A percentile compares a stretch with the other conserved stretches of the same genome.
phyloP scores from a whole-genome alignment of 1,140 invertebrate genomes.

The Belonocnema kinseyi region DNA sequence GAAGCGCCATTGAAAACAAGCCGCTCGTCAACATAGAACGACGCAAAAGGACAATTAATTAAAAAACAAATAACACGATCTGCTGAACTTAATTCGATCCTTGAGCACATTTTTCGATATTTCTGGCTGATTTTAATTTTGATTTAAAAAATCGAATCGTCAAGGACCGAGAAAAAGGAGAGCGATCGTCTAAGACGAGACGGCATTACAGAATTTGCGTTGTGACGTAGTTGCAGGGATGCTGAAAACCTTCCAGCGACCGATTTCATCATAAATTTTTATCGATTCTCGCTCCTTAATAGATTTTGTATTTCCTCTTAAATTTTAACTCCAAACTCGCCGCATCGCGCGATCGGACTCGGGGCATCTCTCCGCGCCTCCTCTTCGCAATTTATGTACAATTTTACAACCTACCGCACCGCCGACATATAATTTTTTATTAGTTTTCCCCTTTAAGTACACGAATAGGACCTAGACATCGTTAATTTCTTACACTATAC shows the following conservation, averaged over 20 bases:
- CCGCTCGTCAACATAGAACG: slow-evolving; percentile 50
- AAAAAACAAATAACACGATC: slow-evolving; percentile 50
- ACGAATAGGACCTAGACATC: slow-evolving; percentile 77
- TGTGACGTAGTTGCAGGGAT: slow-evolving; percentile 67
- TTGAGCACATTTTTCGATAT: slow-evolving; percentile 27
- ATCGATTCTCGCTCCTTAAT: slow-evolving; percentile 48
- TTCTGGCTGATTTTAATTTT: slow-evolving; percentile 42
- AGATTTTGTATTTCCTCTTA: slow-evolving; percentile 58
- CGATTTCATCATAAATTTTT: slow-evolving; percentile 49
- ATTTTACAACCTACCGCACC: slow-evolving; percentile 76
- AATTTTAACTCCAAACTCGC: slow-evolving; percentile 59
- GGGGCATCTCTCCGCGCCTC: slow-evolving; percentile 69
- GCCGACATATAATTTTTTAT: slow-evolving; percentile 75
- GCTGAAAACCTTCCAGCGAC: slow-evolving; percentile 64
- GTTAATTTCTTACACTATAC: slow-evolving; percentile 77
- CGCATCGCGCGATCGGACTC: slow-evolving; percentile 56
- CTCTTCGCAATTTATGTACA: slow-evolving; percentile 77
- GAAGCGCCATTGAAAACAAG: slow-evolving; percentile 53
- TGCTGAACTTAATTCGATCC: slow-evolving; percentile 50
- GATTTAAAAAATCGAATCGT: slow-evolving; percentile 45
- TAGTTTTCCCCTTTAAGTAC: slow-evolving; percentile 68
- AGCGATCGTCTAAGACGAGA: slow-evolving; percentile 59
- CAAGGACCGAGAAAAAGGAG: slow-evolving; percentile 50
- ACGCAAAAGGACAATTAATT: slow-evolving; percentile 51
- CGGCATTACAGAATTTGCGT: slow-evolving; percentile 61